phyloP scores from a whole-genome alignment of 2,113 vertebrate species.

The Toxotes chatareus region DNA sequence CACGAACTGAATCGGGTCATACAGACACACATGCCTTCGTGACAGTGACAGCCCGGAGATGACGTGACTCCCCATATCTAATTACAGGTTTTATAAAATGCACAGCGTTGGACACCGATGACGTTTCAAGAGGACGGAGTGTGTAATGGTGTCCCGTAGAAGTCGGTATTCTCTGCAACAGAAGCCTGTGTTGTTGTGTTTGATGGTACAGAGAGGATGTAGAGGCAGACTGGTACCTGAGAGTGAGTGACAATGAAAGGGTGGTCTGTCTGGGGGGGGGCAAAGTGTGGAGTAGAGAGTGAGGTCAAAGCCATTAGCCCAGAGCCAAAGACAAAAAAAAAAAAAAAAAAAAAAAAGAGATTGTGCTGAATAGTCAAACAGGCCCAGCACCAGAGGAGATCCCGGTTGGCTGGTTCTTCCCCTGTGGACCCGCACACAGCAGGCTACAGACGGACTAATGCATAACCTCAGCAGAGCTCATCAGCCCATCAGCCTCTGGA shows the following conservation, averaged over 20 bases:
- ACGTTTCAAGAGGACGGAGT: not conserved
- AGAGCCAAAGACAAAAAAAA: no score
- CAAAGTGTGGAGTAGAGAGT: not conserved
- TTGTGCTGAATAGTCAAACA: constrained; percentile 16
- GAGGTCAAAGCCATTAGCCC: constrained; percentile 42
- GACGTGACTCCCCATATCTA: constrained; percentile 5
- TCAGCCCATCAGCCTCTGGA: not conserved
- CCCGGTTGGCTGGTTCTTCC: no score
- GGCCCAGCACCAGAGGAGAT: not conserved
- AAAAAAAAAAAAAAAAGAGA: constrained; percentile 2
- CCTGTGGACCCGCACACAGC: not conserved
- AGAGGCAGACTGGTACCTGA: not conserved
- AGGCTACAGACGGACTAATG: not conserved
- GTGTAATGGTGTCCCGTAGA: not conserved
- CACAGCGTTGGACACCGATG: not conserved
- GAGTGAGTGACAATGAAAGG: constrained; percentile 2
- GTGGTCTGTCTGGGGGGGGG: constrained; percentile 2
- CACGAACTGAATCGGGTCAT: constrained; percentile 13
- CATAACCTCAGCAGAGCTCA: not conserved
- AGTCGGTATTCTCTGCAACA: not conserved
- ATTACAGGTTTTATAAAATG: not conserved
- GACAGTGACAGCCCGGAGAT: not conserved
- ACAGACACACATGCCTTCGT: constrained; percentile 9
- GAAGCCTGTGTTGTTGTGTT: not conserved
- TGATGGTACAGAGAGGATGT: not conserved